These are phyloP conservation scores for Phrynocephalus versicolor DNA, from an alignment of 2,113 vertebrate species.

Conservation along the genomic window DNA sequence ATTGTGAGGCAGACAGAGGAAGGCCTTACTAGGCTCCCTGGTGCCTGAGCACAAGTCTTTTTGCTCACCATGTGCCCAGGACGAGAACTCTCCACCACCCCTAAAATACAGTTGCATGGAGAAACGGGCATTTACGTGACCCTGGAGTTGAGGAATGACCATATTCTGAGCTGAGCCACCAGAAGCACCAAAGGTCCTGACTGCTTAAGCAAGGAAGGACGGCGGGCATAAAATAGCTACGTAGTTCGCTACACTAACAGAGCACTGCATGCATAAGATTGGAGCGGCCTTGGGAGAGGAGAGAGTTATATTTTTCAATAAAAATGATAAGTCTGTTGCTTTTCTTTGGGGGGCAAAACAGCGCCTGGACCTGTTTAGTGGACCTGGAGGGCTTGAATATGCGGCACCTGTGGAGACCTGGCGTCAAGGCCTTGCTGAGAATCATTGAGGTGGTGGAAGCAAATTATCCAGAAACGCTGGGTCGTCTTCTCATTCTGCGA, in stretches of 20 bases:
- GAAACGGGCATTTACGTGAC: too few relatives aligned
- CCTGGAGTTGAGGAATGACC: too few relatives aligned
- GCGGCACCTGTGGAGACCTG: slow-evolving; percentile 95
- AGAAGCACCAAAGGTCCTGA: too few relatives aligned
- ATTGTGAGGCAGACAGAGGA: too few relatives aligned
- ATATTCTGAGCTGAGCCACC: too few relatives aligned
- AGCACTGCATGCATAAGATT: not conserved
- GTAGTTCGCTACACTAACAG: not conserved
- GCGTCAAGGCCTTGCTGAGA: slow-evolving; percentile 91
- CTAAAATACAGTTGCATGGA: too few relatives aligned
- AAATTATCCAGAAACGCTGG: slow-evolving; percentile 96
- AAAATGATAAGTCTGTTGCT: not conserved
- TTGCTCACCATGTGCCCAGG: too few relatives aligned
- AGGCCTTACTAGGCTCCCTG: not conserved
- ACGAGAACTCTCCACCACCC: too few relatives aligned
- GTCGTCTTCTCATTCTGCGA: slow-evolving; percentile 88
- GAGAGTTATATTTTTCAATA: not conserved
- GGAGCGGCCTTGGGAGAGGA: not conserved
- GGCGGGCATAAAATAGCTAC: not conserved
- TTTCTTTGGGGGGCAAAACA: slow-evolving; percentile 44
- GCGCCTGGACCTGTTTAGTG: slow-evolving; percentile 96
- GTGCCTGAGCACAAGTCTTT: too few relatives aligned
- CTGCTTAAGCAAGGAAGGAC: not conserved
- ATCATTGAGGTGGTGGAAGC: slow-evolving; percentile 97
- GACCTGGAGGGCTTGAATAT: slow-evolving; percentile 96